Evolutionary conservation across 2,797 vertebrate genomes (phyloP).

Genomic region (Alosa sapidissima): DNA sequence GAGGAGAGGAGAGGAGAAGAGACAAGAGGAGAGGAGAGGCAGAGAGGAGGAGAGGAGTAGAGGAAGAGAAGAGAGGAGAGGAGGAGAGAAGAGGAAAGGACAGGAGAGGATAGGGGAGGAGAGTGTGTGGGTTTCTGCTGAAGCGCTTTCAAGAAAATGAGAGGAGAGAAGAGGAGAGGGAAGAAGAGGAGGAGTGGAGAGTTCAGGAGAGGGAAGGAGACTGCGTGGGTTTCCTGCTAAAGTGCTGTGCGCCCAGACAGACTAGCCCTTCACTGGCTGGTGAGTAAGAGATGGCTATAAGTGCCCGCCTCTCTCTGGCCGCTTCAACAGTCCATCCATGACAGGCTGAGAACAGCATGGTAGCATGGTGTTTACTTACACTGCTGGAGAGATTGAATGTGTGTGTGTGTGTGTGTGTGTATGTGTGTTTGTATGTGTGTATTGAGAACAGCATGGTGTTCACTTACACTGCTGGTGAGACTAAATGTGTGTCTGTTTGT

Average conservation of each 20-base stretch:
- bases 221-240: too few relatives aligned
- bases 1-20: background rate
- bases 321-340: background rate
- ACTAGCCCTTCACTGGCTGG: background rate
- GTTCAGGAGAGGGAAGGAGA: too few relatives aligned
- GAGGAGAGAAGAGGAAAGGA: background rate
- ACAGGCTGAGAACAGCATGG: background rate
- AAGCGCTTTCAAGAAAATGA: too few relatives aligned
- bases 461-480: too few relatives aligned
- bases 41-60: background rate
- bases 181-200: background rate
- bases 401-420: too few relatives aligned
- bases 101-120: background rate
- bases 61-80: background rate
- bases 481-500: too few relatives aligned
- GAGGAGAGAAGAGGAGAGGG: background rate
- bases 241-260: background rate
- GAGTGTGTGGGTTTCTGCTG: background rate
- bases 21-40: too few relatives aligned
- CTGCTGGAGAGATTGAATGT: too few relatives aligned
- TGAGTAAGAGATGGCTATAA: background rate
- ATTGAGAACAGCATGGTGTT: background rate
- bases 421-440: too few relatives aligned
- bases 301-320: background rate
- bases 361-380: background rate